phyloP scores from a whole-genome alignment of 2,797 vertebrate genomes.

The Enteromius fasciolatus region DNA sequence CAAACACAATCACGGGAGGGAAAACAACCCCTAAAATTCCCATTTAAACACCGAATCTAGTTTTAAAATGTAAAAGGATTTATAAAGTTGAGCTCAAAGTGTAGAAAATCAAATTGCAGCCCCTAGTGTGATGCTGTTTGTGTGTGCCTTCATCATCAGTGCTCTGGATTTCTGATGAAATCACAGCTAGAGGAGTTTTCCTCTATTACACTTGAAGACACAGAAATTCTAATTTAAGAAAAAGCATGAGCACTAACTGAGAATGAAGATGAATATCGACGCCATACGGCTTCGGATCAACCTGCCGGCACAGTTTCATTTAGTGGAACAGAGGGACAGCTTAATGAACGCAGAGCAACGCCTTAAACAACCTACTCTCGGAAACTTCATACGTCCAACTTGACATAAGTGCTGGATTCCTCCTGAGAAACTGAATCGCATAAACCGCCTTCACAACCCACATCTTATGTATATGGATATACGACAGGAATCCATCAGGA shows the following conservation, averaged over 20 bases:
- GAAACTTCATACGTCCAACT: slow-evolving; percentile 26
- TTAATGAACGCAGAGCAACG: slow-evolving; percentile 8
- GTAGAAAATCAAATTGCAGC: slow-evolving; percentile 64
- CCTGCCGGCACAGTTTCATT: slow-evolving; percentile 27
- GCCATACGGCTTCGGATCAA: neutral
- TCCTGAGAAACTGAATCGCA: slow-evolving; percentile 5
- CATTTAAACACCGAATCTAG: slow-evolving; percentile 41
- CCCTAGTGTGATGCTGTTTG: slow-evolving; percentile 23
- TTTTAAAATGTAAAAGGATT: slow-evolving; percentile 56
- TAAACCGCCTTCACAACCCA: slow-evolving; percentile 7
- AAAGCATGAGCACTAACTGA: slow-evolving; percentile 1
- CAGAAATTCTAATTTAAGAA: slow-evolving; percentile 35
- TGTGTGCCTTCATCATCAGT: neutral
- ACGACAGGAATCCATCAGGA: slow-evolving; percentile 1
- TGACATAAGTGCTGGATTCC: neutral
- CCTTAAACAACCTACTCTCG: slow-evolving; percentile 13
- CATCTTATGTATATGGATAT: neutral
- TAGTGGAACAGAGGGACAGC: slow-evolving; percentile 20
- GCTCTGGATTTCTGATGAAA: slow-evolving; percentile 43
- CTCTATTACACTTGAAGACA: slow-evolving; percentile 39
- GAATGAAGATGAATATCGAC: slow-evolving; percentile 18
- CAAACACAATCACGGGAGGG: slow-evolving; percentile 7
- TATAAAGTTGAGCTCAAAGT: slow-evolving; percentile 63
- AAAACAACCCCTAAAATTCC: slow-evolving; percentile 36
- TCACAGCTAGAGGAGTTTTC: slow-evolving; percentile 35